Evolutionary conservation across 2,888 invertebrate species (phyloP), one percentile per base, ranked within the genome.

Genomic region (Helobdella robusta): DNA sequence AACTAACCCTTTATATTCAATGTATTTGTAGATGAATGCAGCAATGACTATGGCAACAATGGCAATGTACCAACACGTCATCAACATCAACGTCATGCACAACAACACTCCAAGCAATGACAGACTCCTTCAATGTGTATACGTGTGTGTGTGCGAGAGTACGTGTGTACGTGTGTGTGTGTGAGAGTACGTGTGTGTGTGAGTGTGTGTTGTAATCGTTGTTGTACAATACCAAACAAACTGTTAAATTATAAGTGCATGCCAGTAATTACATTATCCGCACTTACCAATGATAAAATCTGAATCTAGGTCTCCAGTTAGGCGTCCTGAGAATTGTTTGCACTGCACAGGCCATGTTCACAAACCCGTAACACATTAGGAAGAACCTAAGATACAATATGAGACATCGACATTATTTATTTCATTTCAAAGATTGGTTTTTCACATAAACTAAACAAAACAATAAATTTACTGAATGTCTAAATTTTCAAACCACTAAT

Each of bases 361-460:
- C 97, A 81, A 98, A 98, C 59, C 97, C 93, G 79, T 99, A 99
- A 82, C 98, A 99, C 97, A 99, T 98, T 72, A 99, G 86, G 86
- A 99, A 98, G 84, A 99, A 98, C 69, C 72, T 72, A 66, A 2
- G 62, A 50, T 30, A 25, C 2, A 34, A 4, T 15, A 34, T 59
- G 32, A n/a, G n/a, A 28, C 6, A 56, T 28, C 30, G 30, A 18
- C 3, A 28, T 15, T 20, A 11, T 32, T 40, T 11, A 40, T n/a
- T 11, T 40, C 44, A 40, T 40, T 40, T 40, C 15, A 15, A 40
- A 40, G 11, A n/a, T 15, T 11, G 44, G 44, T 40, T 40, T 40
- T 11, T 15, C 15, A 15, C 11, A 40, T 40, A 11, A 40, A 40
- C 15, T n/a, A 40, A 15, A 40, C 15, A 15, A 40, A 40, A 40